Evolutionary conservation across 2,888 invertebrate species (phyloP).

Genomic region (Epiblema foenella): DNA sequence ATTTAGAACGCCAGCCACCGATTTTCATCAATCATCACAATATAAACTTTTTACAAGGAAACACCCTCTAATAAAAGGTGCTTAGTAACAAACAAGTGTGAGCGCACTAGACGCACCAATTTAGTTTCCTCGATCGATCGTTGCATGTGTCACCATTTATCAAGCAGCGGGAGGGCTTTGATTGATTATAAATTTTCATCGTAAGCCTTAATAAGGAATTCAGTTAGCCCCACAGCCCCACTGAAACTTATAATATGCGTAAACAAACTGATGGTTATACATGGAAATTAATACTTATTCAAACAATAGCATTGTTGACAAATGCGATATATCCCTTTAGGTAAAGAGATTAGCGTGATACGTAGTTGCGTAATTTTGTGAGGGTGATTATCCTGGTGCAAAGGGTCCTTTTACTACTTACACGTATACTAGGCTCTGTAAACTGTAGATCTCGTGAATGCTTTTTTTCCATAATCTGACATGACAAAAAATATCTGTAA

Average conservation of each 20-base stretch:
- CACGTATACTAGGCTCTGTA: too few species aligned
- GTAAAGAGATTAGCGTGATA: background rate
- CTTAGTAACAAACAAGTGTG: constrained; percentile 21
- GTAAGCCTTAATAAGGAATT: constrained; percentile 31
- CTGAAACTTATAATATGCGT: constrained; percentile 20
- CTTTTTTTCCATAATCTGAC: too few species aligned
- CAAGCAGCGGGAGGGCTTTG: constrained; percentile 35
- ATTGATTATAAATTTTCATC: constrained; percentile 43
- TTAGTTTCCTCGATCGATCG: constrained; percentile 29
- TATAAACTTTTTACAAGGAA: constrained; percentile 10
- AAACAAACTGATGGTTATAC: constrained; percentile 14
- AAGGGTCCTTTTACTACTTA: background rate
- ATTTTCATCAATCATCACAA: constrained; percentile 7
- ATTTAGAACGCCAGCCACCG: background rate
- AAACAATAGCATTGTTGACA: constrained; percentile 5
- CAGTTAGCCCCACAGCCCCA: constrained; percentile 23
- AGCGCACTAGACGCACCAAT: constrained; percentile 11
- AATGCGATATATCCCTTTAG: background rate
- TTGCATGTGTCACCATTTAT: constrained; percentile 33
- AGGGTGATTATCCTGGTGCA: background rate
- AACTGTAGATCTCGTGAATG: too few species aligned
- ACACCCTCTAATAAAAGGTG: constrained; percentile 2
- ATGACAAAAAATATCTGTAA: too few species aligned
- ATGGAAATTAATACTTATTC: constrained; percentile 22
- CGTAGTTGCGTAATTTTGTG: background rate